Evolutionary conservation across 2,797 vertebrate genomes (phyloP), one percentile per base, ranked within the genome.

Genomic region (Triplophysa bombifrons): DNA sequence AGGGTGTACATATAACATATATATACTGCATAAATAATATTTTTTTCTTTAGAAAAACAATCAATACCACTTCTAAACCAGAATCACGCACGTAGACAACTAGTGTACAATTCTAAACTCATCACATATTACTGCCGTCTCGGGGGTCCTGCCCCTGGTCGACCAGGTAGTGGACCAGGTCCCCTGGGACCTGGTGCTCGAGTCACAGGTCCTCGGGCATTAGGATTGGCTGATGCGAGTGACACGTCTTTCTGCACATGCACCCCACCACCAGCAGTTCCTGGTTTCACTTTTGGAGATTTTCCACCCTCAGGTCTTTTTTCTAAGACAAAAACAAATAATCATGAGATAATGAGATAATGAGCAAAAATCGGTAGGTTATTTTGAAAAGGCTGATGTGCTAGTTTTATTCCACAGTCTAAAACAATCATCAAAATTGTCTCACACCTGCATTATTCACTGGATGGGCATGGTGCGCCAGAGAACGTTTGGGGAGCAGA

Each of bases 401-500:
- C 51, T 53, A n/a, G 6, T 53, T n/a, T 53, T n/a, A 2, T 8
- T 53, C 6, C 17, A 19, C 19, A n/a, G 0, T 19, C 51, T 53
- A 27, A 50, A 53, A 14, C n/a, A 22, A 14, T 1, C 3, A 34
- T 6, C 12, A 16, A 30, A 30, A 17, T 7, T 34, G 27, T 63
- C 6, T 63, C 78, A 73, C 17, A 88, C 85, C 83, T 84, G 74
- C 27, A 7, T 11, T 70, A 14, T 69, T 53, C 2, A 76, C 79
- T 41, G 76, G 58, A 25, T 70, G n/a, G 20, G 53, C 30, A 41
- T 46, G 12, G 10, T 84, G 88, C 0, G 48, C 80, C 70, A 91
- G 90, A 0, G 87, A 89, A 46, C 71, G 85, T 58, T 91, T 94
- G 1, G 93, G 91, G 44, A 95, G 80, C 69, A 94, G 89, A 82